Base-by-base conservation (phyloP, 2,113 vertebrate genomes). In the Heterocephalus glaber region DNA sequence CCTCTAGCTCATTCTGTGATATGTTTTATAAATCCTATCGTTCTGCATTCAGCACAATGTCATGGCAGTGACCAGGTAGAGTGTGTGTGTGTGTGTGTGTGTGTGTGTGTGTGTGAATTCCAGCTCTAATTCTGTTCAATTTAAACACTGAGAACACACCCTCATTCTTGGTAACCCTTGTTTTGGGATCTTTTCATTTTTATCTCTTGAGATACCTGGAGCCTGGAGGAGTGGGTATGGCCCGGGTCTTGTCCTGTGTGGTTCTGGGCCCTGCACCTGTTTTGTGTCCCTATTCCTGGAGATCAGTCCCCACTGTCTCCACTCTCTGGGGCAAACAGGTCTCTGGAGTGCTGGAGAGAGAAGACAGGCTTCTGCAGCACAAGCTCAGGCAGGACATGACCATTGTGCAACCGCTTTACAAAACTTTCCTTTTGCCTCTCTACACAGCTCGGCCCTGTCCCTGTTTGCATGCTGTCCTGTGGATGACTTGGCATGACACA, bases 261-360 rank as follows among this genome's bases (percentile, higher is more conserved):
- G 56, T 44, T 61, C 82, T 26, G 49, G 61, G 19, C 28, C 26
- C 38, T 2, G 56, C 1, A 35, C 44, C 60, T 3, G 52, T 20
- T 77, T 11, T 16, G 7, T 28, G 19, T 70, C 28, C 44, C 8
- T 52, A 54, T 81, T 82, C 66, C 58, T 28, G 30, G 12, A 65
- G 35, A 1, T 0, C 12, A 3, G 7, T 35, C 24, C 56, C 76
- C 41, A 11, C 8, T 8, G 0, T 0, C 2, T 38, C 44, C 4
- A 1, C 17, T 87, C 22, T 79, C 60, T 10, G 47, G 26, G 60
- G 30, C 38, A 33, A 60, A 6, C 81, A 26, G 56, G 33, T 74
- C 61, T 81, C 77, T 30, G 89, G 68, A 58, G 72, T 49, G n/a
- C n/a, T 5, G 65, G 58, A 47, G 9, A 12, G 65, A 56, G 13